Percentiles rank a stretch among this genome's conserved stretches.
phyloP scores from a whole-genome alignment of 2,888 invertebrate genomes.

The Zaprionus lineosus region DNA sequence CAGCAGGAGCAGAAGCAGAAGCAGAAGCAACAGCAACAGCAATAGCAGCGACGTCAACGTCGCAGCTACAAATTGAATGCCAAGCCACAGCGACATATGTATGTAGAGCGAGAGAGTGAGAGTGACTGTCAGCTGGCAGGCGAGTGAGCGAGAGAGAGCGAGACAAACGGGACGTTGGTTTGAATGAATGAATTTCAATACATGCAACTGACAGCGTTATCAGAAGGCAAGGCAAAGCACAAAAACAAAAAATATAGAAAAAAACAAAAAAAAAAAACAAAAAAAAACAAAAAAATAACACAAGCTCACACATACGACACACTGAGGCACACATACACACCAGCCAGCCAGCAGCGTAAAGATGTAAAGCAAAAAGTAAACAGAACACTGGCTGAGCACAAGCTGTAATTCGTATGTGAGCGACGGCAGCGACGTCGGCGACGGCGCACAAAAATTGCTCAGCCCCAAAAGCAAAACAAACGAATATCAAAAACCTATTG shows the following conservation, averaged over 20 bases:
- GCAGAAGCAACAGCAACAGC: conserved; percentile 8
- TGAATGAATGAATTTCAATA: conserved; percentile 80
- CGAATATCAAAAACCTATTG: conserved; percentile 69
- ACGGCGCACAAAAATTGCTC: conserved; percentile 70
- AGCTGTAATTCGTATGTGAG: conserved; percentile 35
- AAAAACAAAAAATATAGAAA: conserved; percentile 14
- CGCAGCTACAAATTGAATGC: conserved; percentile 53
- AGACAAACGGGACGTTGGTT: conserved; percentile 40
- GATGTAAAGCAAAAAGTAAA: conserved; percentile 49
- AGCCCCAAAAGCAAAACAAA: conserved; percentile 59
- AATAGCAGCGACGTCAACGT: conserved; percentile 26
- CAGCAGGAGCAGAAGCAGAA: conserved; percentile 16
- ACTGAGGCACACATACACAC: too few species aligned
- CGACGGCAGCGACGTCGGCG: conserved; percentile 48
- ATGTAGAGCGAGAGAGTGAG: conserved; percentile 37
- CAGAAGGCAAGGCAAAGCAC: conserved; percentile 27
- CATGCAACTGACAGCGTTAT: conserved; percentile 77
- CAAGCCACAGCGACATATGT: conserved; percentile 45
- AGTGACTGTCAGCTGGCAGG: conserved; percentile 12
- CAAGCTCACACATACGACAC: too few species aligned
- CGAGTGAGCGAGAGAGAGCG: conserved; percentile 37
- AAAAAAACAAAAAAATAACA: conserved; percentile 2
- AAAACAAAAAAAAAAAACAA: conserved; percentile 2
- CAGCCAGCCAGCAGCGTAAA: conserved; percentile 14
- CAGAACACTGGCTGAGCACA: conserved; percentile 44